These are phyloP conservation scores for Eupithecia insigniata DNA, from an alignment of 2,888 invertebrate species.

Conservation along the genomic window DNA sequence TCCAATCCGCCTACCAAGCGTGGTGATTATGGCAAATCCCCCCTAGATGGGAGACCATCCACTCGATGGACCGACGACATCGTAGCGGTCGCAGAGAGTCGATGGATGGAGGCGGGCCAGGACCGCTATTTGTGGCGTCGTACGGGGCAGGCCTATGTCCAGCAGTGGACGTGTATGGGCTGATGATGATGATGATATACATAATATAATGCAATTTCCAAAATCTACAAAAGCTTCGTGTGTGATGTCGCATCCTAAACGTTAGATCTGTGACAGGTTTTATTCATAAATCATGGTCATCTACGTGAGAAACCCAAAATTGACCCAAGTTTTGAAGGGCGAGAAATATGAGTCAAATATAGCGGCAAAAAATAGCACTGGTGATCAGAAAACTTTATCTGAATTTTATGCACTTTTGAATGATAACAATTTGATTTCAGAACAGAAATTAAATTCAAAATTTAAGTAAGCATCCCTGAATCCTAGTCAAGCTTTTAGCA, in stretches of 20 bases:
- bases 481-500: neutral
- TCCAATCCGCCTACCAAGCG: too few species aligned
- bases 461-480: neutral
- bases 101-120: too few species aligned
- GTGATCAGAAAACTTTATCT: slow-evolving; percentile 33
- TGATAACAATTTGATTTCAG: too few species aligned
- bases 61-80: too few species aligned
- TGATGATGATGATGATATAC: too few species aligned
- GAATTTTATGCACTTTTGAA: neutral
- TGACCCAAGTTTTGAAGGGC: slow-evolving; percentile 59
- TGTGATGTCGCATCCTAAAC: slow-evolving; percentile 52
- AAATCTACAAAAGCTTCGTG: slow-evolving; percentile 47
- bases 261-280: slow-evolving; percentile 51
- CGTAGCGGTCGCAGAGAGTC: too few species aligned
- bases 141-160: too few species aligned
- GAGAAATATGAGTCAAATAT: slow-evolving; percentile 41
- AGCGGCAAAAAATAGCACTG: slow-evolving; percentile 48
- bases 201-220: neutral
- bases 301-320: slow-evolving; percentile 58
- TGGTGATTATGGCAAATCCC: too few species aligned
- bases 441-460: neutral
- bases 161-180: too few species aligned
- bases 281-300: slow-evolving; percentile 58
- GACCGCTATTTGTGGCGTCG: too few species aligned
- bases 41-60: too few species aligned